Base-by-base conservation (phyloP, 2,113 vertebrate species). In the Vanacampus margaritifer region DNA sequence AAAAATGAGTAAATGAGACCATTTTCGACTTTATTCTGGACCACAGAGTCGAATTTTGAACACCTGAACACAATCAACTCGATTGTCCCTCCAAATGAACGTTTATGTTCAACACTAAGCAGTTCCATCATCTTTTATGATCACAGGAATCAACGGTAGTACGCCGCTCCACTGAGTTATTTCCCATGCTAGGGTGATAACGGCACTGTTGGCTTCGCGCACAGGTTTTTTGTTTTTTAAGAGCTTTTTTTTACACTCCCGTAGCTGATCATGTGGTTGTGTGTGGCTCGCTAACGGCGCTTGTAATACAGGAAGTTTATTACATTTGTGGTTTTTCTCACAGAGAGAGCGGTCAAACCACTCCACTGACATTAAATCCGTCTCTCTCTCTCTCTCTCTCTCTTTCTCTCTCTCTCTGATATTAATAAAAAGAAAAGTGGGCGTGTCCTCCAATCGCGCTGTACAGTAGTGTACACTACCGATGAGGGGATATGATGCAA, bases 401-500 rank as follows among this genome's bases (percentile, higher is more conserved):
- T 41, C 36, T 54, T 64, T 65, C 71, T 74, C 57, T 57, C 41
- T n/a, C 48, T 51, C 36, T 72, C 39, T 61, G 48, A 65, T 56
- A 72, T 59, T 51, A 65, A 50, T 39, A 56, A 60, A 63, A 14
- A 21, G 12, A 19, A n/a, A 46, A 35, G 23, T 0, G 46, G 36
- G 51, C 59, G 61, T 57, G 74, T 51, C 57, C 69, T 58, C 61
- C 61, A 62, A 53, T 72, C 63, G 56, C 39, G 46, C 19, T 59
- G 57, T 81, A 71, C 75, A 69, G 71, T 61, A 61, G 36, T 61
- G 58, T 41, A 61, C 21, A 61, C 36, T 14, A 23, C 10, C n/a
- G 19, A 64, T 35, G 67, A 26, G 67, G 72, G 35, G 35, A 76
- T 51, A 77, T 85, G 85, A 87, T 83, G 84, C 87, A 88, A 89